Percentiles rank a stretch among this genome's conserved stretches.
These are phyloP conservation scores for Alca torda DNA, from an alignment of 2,797 vertebrate species.

Conservation along the genomic window DNA sequence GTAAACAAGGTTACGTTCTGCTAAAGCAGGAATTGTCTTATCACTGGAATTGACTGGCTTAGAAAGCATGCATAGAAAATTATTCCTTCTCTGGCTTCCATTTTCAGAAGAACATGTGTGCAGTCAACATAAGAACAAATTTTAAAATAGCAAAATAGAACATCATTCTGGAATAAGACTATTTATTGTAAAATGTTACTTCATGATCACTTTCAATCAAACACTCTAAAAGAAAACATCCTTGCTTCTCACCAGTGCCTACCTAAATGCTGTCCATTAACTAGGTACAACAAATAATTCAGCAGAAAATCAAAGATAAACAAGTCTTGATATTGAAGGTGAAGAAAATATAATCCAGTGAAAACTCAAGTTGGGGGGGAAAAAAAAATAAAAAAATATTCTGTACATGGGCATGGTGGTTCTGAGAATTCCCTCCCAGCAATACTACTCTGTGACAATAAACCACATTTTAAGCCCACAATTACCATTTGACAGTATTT, in stretches of 20 bases:
- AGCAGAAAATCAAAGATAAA: neutral
- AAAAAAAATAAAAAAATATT: neutral
- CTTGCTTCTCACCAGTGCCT: neutral
- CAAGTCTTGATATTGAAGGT: neutral
- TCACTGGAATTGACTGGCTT: neutral
- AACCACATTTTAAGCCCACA: conserved; percentile 3
- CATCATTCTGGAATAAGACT: neutral
- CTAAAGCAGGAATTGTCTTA: neutral
- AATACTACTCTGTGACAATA: neutral
- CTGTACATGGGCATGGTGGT: fast-evolving
- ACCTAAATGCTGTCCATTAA: neutral
- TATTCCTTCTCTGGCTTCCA: neutral
- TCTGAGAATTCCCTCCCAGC: neutral
- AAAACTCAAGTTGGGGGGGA: neutral
- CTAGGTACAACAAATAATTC: neutral
- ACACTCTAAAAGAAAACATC: neutral
- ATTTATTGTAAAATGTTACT: neutral
- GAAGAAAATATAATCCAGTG: neutral
- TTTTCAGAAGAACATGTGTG: neutral
- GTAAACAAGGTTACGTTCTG: neutral
- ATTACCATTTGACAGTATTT: conserved; percentile 41
- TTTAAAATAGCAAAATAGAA: neutral
- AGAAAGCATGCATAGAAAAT: neutral
- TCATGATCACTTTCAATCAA: neutral
- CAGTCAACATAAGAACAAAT: neutral